Conservation (phyloP, 2,888 invertebrate genomes). For the Hyposoter didymator region DNA sequence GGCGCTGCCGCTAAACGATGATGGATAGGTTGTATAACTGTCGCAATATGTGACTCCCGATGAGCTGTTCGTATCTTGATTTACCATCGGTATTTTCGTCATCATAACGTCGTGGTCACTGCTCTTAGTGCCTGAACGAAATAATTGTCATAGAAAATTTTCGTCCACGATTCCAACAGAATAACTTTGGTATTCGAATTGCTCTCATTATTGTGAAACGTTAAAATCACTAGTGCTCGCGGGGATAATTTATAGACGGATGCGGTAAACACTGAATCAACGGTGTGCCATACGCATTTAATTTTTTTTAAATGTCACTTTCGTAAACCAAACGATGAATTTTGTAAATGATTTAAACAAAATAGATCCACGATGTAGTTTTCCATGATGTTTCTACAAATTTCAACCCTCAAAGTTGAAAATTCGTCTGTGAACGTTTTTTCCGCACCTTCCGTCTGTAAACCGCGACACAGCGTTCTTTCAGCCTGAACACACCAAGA, state of each 20-base stretch:
- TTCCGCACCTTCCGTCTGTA: too few species aligned
- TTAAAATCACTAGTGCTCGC: neutral
- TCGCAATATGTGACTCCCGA: slow-evolving; percentile 80
- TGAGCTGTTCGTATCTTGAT: slow-evolving; percentile 80
- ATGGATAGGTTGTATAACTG: slow-evolving; percentile 82
- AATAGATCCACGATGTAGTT: too few species aligned
- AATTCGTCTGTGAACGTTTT: too few species aligned
- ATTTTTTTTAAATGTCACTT: too few species aligned
- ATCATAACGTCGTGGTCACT: slow-evolving; percentile 56
- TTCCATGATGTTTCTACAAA: too few species aligned
- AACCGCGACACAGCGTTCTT: too few species aligned
- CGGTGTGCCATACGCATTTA: neutral
- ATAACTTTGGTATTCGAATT: neutral
- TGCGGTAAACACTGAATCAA: slow-evolving; percentile 22
- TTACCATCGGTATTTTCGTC: slow-evolving; percentile 77
- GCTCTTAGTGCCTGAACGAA: slow-evolving; percentile 22
- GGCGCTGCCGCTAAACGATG: slow-evolving; percentile 79
- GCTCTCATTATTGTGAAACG: neutral
- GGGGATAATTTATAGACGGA: neutral
- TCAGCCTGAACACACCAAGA: too few species aligned
- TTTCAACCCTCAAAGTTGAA: too few species aligned
- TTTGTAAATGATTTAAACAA: too few species aligned
- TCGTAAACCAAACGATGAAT: too few species aligned
- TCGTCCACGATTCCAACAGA: slow-evolving; percentile 27
- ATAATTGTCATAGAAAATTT: slow-evolving; percentile 24